Evolutionary conservation across 2,888 invertebrate genomes (phyloP).

Genomic region (Meteorus colon): DNA sequence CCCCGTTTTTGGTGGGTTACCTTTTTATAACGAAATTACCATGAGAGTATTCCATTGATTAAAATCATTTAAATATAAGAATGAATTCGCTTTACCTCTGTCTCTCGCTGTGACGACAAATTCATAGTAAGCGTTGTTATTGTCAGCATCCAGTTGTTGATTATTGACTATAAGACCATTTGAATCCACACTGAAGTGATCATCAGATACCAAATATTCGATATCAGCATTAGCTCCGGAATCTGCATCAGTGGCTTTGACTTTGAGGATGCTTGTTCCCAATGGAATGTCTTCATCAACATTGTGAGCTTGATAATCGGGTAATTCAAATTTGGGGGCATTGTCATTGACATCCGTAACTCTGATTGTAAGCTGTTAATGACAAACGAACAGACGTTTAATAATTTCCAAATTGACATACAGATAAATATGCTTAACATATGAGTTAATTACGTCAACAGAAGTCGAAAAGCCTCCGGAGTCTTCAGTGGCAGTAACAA

Average conservation of each 20-base stretch:
- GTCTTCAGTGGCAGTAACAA: constrained; percentile 96
- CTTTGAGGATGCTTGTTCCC: constrained; percentile 93
- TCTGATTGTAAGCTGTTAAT: constrained; percentile 86
- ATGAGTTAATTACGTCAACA: constrained; percentile 83
- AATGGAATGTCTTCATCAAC: constrained; percentile 95
- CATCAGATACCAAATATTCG: constrained; percentile 92
- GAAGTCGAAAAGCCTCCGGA: constrained; percentile 97
- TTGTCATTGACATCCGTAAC: constrained; percentile 99
- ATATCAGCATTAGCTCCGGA: constrained; percentile 97
- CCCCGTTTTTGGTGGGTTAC: constrained; percentile 93
- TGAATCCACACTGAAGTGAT: constrained; percentile 95
- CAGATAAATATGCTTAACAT: background rate
- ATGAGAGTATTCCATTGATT: background rate
- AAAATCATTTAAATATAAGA: background rate
- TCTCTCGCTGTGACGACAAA: constrained; percentile 95
- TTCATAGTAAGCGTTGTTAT: constrained; percentile 97
- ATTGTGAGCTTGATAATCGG: constrained; percentile 97
- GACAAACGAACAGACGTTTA: background rate
- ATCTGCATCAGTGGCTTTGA: constrained; percentile 96
- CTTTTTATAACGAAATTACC: constrained; percentile 59
- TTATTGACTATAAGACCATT: constrained; percentile 95
- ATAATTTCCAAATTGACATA: background rate
- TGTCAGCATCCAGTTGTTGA: constrained; percentile 95
- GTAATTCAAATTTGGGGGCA: constrained; percentile 95
- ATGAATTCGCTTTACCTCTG: constrained; percentile 77